Percentiles rank a stretch among this genome's conserved stretches.
Conservation (phyloP, 2,797 vertebrate species). For the Gila robusta region DNA sequence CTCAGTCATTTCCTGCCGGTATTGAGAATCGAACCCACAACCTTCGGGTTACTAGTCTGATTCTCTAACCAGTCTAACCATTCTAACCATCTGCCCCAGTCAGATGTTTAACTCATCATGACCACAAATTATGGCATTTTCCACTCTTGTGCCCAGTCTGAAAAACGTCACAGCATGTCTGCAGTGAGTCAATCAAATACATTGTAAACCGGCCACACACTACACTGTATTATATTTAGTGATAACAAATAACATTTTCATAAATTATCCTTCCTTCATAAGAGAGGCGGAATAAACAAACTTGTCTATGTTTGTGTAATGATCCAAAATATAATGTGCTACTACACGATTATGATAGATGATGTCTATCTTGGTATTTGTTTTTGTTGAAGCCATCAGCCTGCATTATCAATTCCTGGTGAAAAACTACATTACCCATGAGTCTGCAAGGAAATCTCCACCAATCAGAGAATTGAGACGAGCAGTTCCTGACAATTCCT, state of each 20-base stretch:
- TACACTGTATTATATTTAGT: background rate
- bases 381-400: background rate
- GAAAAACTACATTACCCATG: background rate
- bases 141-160: constrained; percentile 9
- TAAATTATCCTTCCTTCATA: background rate
- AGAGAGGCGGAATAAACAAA: background rate
- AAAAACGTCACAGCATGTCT: constrained; percentile 23
- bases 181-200: background rate
- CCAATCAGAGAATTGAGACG: background rate
- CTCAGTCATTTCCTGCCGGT: too few relatives aligned
- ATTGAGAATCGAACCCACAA: too few relatives aligned
- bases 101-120: constrained; percentile 36
- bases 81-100: too few relatives aligned
- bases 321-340: background rate
- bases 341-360: background rate
- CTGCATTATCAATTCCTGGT: background rate
- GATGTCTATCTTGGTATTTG: background rate
- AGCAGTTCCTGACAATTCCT: background rate
- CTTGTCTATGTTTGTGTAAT: background rate
- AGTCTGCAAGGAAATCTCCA: background rate
- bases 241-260: background rate
- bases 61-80: too few relatives aligned
- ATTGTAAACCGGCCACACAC: background rate
- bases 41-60: too few relatives aligned
- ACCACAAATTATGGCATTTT: constrained; percentile 14